Evolutionary conservation across 2,888 invertebrate species (phyloP), one percentile per base, ranked within the genome.

Genomic region (Anarsia innoxiella): DNA sequence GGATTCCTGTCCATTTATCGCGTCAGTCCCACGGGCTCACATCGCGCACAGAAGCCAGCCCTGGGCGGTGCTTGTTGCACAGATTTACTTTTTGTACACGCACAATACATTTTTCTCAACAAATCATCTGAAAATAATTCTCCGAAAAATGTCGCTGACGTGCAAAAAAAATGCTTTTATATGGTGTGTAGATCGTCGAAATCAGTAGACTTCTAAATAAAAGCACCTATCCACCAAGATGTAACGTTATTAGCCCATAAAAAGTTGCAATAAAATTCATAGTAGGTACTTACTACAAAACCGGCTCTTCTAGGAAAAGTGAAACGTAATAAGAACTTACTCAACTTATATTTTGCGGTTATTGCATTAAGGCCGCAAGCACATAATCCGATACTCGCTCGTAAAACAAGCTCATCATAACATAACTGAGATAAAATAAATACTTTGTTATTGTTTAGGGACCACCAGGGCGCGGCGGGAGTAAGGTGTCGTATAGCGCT

Each of bases 1-100:
- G 38, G 65, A 71, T 68, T 69, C 65, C 48, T 60, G 53, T 46
- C 69, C 69, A 72, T 77, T n/a, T 75, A 77, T 73, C 61, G 48
- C 46, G 49, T 41, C 55, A 63, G 64, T 82, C 80, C 70, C 82
- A 82, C 79, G 80, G 77, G 75, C 68, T 82, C 79, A 54, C 63
- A 65, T 80, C 63, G 69, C 79, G 56, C 49, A 65, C 75, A 67
- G 77, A 74, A 75, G 76, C 75, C 71, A 66, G 57, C 53, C 53
- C 56, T 62, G 71, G 80, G 74, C 76, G 73, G 62, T 63, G 56
- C 63, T 46, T 40, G 43, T 37, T 44, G 55, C 61, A 43, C 53
- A 53, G 69, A 75, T 74, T 77, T 62, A 62, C 52, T 71, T 76
- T 70, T 76, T 71, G 62, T 59, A 39, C 41, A 45, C 47, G 51